Base-by-base conservation (phyloP, 2,797 vertebrate genomes). In the Apogon talboti region DNA sequence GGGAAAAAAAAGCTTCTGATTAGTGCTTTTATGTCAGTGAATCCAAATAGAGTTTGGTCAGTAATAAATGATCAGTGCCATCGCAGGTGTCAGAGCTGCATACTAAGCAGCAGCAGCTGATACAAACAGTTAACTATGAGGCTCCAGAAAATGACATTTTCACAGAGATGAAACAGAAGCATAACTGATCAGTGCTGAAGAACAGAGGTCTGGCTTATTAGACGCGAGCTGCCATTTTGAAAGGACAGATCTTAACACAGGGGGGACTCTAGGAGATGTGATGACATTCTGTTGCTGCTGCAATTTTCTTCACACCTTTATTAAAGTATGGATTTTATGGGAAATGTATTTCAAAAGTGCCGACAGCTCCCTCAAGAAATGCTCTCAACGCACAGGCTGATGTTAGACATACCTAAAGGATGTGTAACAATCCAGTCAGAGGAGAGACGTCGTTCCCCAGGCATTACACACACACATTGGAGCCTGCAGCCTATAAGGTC, bases 191-290 rank as follows among this genome's bases (percentile, higher is more conserved):
- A 56, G 66, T 12, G 24, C 16, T 15, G 64, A 19, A 47, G 56
- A 54, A 71, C 4, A 67, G 40, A 41, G 37, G 64, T 63, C 44
- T 1, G 53, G 53, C 71, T 85, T 59, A 81, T 88, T 78, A 85
- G 56, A 65, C 3, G 4, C 51, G 67, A 76, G 67, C 60, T 85
- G 78, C 83, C 81, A 88, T 82, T 87, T 87, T 85, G 62, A 84
- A 85, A 84, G 66, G 78, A 89, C 76, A 83, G 24, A 54, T 63
- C 79, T 83, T 57, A 74, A 76, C 56, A 56, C 11, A 14, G 60
- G 69, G 56, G 56, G 57, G 70, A 57, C 53, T 65, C 55, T 40
- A 73, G 67, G 42, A 56, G 57, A 45, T 10, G 30, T 24, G 16
- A 49, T 72, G 71, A 59, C 74, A 76, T 79, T 83, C 58, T 65